These are phyloP conservation scores for Cyclargus thomasi DNA, from an alignment of 1,140 invertebrate genomes.

Conservation along the genomic window DNA sequence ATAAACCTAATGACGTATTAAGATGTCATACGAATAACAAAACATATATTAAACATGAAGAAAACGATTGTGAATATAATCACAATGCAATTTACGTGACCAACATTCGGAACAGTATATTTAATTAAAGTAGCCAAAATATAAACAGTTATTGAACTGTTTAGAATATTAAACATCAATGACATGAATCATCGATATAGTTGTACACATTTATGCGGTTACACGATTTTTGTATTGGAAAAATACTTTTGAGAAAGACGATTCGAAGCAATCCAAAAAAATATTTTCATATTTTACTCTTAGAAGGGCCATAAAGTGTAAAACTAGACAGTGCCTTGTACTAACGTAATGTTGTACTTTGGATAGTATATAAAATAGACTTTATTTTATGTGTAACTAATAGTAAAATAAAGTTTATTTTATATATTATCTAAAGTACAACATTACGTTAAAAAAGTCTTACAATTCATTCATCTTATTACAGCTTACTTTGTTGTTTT, in stretches of 20 bases:
- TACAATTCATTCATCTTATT: background rate
- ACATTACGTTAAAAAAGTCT: no score
- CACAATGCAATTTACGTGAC: conserved; percentile 13
- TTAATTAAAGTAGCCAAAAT: conserved; percentile 6
- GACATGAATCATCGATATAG: background rate
- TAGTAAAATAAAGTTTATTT: no score
- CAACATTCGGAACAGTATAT: background rate
- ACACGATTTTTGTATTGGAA: background rate
- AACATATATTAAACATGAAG: background rate
- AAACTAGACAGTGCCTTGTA: no score
- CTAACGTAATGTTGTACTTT: no score
- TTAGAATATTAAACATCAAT: background rate
- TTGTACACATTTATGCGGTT: background rate
- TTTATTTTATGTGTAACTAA: no score
- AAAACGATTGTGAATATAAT: background rate
- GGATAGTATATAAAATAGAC: no score
- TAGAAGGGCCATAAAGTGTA: no score
- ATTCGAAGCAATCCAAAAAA: no score
- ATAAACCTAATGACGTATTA: background rate
- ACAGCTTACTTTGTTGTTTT: background rate
- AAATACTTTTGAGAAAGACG: no score
- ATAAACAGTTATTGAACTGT: background rate
- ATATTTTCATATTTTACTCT: no score
- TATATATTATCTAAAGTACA: no score
- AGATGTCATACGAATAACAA: background rate